Base-by-base conservation (phyloP, 2,113 vertebrate genomes). In the Gopherus evgoodei region DNA sequence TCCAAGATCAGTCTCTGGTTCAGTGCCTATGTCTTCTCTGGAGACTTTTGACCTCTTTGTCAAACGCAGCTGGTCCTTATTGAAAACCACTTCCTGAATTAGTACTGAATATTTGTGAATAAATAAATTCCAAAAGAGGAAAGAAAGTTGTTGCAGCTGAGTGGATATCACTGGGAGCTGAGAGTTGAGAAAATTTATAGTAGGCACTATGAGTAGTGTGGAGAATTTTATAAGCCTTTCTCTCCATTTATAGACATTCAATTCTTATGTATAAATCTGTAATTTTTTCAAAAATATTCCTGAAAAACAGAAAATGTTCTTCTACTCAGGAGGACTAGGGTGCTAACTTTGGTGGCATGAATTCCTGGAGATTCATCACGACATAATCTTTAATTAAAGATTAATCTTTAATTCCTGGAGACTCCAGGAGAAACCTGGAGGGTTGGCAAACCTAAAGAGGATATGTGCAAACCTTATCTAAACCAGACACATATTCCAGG, bases 61-160 rank as follows among this genome's bases (percentile, higher is more conserved):
- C 10, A 53, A 95, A 86, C 7, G 81, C 38, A 90, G 65, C 2
- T 1, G 1, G 22, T 13, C 13, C 42, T 78, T 25, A 78, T 24
- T 44, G 11, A 47, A 47, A 47, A 25, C 25, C 42, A 47, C 91
- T 91, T 24, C 5, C 29, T 76, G 25, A 19, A 5, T 81, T 11
- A 81, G 0, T 6, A 81, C 8, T 83, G 9, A 57, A 38, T 72
- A 38, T 38, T 38, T 72, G 65, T 72, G 35, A 72, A 19, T 72
- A 38, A 72, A 72, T 72, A 72, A 38, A 72, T 38, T 72, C n/a
- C 65, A 38, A 38, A 72, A 54, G 38, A 38, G n/a, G 38, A 38
- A 90, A 35, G 35, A 95, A 88, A 94, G 16, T 50, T 3, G n/a
- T 1, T 49, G 22, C 31, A 90, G 6, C 6, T 91, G 75, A 88